Percentiles rank a stretch among this genome's conserved stretches.
Conservation (phyloP, 2,113 vertebrate species). For the Triplophysa rosa region DNA sequence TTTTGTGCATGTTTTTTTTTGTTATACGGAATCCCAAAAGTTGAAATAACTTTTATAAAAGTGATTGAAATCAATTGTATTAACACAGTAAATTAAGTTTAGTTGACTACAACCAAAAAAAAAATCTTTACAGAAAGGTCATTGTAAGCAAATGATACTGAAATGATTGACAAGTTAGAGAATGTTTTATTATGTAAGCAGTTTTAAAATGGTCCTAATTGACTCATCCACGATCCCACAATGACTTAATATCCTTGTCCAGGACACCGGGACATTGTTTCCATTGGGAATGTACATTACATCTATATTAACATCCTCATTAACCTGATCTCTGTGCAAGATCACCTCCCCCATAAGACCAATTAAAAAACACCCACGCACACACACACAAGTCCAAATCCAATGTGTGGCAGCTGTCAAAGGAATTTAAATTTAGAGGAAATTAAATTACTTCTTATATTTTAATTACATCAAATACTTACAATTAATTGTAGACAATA, state of each 20-base stretch:
- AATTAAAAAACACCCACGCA: constrained; percentile 47
- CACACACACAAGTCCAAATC: neutral
- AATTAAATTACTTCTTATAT: neutral
- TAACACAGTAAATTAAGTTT: no score
- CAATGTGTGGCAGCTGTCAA: no score
- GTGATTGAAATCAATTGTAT: no score
- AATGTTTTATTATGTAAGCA: neutral
- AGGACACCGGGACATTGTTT: constrained; percentile 27
- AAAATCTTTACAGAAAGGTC: neutral
- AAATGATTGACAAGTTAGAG: constrained; percentile 1
- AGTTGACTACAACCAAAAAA: no score
- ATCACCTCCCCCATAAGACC: constrained; percentile 49
- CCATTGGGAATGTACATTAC: constrained; percentile 18
- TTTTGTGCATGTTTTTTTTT: no score
- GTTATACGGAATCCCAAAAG: no score
- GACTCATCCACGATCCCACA: constrained; percentile 20
- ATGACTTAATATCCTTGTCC: constrained; percentile 8
- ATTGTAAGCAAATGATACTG: neutral
- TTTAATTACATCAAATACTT: no score
- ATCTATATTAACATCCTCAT: constrained; percentile 46
- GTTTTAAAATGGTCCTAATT: neutral
- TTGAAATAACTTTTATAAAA: no score
- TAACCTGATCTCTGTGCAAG: constrained; percentile 46
- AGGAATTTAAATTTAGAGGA: no score
- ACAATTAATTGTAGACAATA: neutral